Evolutionary conservation across 2,113 vertebrate genomes (phyloP).

Genomic region (Cephalophus harveyi): DNA sequence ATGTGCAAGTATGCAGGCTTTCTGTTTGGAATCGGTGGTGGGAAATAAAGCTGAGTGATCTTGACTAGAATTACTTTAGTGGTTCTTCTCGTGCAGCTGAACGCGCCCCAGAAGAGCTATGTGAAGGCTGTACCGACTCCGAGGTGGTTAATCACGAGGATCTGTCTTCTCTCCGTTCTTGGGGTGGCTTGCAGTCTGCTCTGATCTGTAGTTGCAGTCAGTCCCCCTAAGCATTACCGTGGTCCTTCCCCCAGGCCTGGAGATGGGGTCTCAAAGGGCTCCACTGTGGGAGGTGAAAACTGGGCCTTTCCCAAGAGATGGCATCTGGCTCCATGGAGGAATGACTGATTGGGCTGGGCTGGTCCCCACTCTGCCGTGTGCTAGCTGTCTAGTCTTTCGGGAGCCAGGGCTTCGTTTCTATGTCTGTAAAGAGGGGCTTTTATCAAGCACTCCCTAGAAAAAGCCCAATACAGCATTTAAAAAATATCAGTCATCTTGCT

Average conservation of each 20-base stretch:
- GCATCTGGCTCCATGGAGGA: background rate
- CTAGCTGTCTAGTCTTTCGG: background rate
- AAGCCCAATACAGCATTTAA: rapidly evolving
- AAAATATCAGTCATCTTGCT: background rate
- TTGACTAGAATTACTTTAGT: background rate
- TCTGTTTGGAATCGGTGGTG: background rate
- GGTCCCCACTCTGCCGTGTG: background rate
- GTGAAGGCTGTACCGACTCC: rapidly evolving
- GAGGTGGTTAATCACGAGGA: rapidly evolving
- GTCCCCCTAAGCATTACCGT: rapidly evolving
- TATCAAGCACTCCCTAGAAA: background rate
- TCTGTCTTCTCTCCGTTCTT: background rate
- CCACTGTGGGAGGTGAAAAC: rapidly evolving
- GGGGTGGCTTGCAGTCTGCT: background rate
- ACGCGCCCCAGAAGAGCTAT: background rate
- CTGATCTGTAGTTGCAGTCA: background rate
- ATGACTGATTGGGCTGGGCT: background rate
- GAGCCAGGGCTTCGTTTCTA: background rate
- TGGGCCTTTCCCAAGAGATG: background rate
- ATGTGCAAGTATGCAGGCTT: background rate
- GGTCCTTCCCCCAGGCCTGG: background rate
- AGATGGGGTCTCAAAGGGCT: background rate
- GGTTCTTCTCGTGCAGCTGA: background rate
- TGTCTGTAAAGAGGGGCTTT: background rate
- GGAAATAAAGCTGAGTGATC: constrained; percentile 22